Conservation (phyloP, 2,888 invertebrate species). For the Adineta ricciae region DNA sequence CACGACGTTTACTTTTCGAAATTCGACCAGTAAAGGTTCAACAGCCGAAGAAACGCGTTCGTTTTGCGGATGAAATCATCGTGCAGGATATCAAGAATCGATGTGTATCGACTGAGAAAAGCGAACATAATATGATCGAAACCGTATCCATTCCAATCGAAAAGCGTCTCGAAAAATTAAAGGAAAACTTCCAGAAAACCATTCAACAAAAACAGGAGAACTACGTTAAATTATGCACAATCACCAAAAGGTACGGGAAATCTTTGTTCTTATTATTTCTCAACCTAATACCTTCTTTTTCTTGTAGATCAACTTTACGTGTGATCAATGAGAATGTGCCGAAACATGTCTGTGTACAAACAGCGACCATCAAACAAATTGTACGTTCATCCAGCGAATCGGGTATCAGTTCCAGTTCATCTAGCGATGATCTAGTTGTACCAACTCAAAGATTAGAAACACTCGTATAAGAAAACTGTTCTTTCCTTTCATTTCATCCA, state of each 20-base stretch:
- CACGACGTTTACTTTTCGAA: not conserved
- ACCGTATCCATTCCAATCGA: not conserved
- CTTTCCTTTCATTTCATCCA: not conserved
- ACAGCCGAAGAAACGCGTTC: not conserved
- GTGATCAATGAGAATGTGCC: not conserved
- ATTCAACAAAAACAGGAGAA: not conserved
- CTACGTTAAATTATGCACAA: not conserved
- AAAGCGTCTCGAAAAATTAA: not conserved
- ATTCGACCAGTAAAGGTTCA: not conserved
- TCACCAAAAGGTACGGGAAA: not conserved
- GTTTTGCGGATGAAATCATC: constrained; percentile 11
- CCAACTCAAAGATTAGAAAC: not conserved
- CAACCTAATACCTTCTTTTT: not conserved
- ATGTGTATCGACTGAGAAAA: not conserved
- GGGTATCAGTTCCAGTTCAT: not conserved
- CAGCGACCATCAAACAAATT: not conserved
- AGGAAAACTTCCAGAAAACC: not conserved
- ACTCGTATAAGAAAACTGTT: not conserved
- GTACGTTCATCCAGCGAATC: not conserved
- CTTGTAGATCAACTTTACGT: not conserved
- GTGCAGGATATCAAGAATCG: not conserved
- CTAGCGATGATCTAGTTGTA: not conserved
- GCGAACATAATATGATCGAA: not conserved
- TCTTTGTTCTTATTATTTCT: not conserved
- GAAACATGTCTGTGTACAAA: not conserved